Conservation (phyloP, 1,140 invertebrate genomes). For the Aleiodes sp. region DNA sequence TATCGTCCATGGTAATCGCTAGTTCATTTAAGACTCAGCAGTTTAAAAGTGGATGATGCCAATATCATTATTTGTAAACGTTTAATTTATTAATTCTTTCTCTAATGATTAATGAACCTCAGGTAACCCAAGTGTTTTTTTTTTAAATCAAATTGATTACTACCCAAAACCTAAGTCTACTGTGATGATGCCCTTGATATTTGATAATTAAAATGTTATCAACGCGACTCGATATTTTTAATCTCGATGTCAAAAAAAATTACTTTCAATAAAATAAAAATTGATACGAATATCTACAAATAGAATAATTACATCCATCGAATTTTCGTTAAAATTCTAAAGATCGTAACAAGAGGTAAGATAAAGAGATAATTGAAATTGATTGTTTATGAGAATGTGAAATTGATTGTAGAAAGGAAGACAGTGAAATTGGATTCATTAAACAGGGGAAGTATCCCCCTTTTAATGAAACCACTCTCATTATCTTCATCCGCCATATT, state of each 20-base stretch:
- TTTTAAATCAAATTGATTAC: not conserved
- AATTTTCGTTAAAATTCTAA: not conserved
- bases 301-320: not conserved
- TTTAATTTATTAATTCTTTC: too few species aligned
- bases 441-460: too few species aligned
- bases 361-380: too few species aligned
- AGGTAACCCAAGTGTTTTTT: slow-evolving; percentile 23
- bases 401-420: too few species aligned
- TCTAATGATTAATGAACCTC: slow-evolving; percentile 18
- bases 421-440: too few species aligned
- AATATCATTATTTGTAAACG: too few species aligned
- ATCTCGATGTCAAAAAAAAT: too few species aligned
- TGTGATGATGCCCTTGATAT: slow-evolving; percentile 42
- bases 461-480: too few species aligned
- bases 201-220: slow-evolving; percentile 40
- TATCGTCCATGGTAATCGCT: not conserved
- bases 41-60: slow-evolving; percentile 9
- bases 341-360: not conserved
- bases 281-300: not conserved
- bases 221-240: not conserved
- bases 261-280: too few species aligned
- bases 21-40: slow-evolving; percentile 13
- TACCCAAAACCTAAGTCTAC: slow-evolving; percentile 33
- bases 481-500: too few species aligned
- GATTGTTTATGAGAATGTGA: too few species aligned